Evolutionary conservation across 2,888 invertebrate genomes (phyloP), one percentile per base, ranked within the genome.

Genomic region (Antheraea yamamai): DNA sequence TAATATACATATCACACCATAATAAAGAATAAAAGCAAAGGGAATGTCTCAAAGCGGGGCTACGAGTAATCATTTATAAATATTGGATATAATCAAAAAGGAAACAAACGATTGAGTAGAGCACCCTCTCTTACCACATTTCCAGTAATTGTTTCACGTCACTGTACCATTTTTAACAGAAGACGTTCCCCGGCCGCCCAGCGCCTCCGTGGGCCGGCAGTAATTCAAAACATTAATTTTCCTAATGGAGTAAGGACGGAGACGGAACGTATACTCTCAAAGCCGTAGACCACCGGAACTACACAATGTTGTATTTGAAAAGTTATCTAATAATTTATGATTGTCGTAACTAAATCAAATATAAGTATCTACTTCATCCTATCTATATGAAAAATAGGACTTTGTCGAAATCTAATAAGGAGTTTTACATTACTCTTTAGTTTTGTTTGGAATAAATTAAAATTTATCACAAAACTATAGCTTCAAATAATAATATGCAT

Each of bases 211-310:
- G 58, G 55, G 58, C 18, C 75, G 73, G 73, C 73, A 58, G 90
- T 94, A 92, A 94, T 92, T 94, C 92, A 89, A 94, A 94, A 94
- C 95, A 95, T 95, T 95, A 94, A 95, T 95, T 95, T 95, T 92
- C 92, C 89, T 95, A 95, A 95, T 95, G 95, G 94, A 94, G 89
- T 92, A 91, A 94, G 91, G 90, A 90, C 84, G 86, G 87, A 87
- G 90, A 61, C 20, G 39, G 72, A 39, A 72, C 74, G 80, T 80
- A 76, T 80, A 39, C 30, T 72, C 20, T 4, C 23, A 47, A 71
- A 75, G 72, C n/a, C 26, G 14, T 71, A 10, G 30, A 70, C 12
- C 10, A 20, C 39, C 39, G 20, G 39, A 70, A 39, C 39, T 39
- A 70, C 61, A 61, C 23, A 61, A 61, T 23, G 23, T 61, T 61